Evolutionary conservation across 2,113 vertebrate species (phyloP), one percentile per base, ranked within the genome.

Genomic region (Scolopax mira): DNA sequence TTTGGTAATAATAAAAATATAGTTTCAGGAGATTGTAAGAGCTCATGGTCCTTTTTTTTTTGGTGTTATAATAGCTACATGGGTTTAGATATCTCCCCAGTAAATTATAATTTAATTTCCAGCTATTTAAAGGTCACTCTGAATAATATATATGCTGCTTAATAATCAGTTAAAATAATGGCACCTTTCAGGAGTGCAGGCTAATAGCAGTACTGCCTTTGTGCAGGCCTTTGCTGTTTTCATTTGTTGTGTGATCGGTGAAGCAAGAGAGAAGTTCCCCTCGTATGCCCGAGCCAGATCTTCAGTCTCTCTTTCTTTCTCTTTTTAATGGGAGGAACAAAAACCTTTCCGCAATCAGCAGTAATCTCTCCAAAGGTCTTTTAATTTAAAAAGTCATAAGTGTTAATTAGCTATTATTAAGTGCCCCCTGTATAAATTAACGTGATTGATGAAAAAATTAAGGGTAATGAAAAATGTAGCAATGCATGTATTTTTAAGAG

Each of bases 381-480:
- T 98, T 98, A 97, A 98, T 98, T 98, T 98, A 98, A 98, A 97
- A 98, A 98, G 98, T 98, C 98, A 98, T 97, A 98, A 97, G 98
- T 98, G 98, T 98, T 98, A 98, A 98, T 98, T 98, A 98, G 98
- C 98, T 98, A 98, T 98, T 98, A 98, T 98, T 97, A 98, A 98
- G 96, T 98, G 98, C 96, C 97, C 94, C 97, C 97, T 98, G 97
- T 98, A 98, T 98, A 98, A 98, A 98, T 98, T 98, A 98, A 97
- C 96, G 86, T 97, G 98, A 98, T 98, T 98, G 97, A 98, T 98
- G 97, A 98, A 98, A 98, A 98, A 98, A 98, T 98, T 97, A 98
- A 98, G 97, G 98, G 97, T 98, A 98, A 98, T 98, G 98, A 98
- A 98, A 98, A 98, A 97, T 97, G 97, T 98, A 96, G 97, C 90